Base-by-base conservation (phyloP, 2,113 vertebrate genomes). In the Percina caprodes region DNA sequence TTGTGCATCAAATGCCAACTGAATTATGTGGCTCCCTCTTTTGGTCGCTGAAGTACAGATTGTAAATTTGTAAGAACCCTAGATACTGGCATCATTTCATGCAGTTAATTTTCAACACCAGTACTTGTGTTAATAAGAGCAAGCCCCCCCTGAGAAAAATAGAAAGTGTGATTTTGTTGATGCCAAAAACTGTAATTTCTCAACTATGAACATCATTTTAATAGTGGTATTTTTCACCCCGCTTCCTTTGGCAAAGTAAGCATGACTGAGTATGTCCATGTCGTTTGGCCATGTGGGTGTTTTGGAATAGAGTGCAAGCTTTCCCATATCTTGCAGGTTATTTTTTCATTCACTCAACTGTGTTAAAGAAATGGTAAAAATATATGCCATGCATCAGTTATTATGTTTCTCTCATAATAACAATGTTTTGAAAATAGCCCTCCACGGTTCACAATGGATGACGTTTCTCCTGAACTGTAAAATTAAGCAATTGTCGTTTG, bases 261-360 rank as follows among this genome's bases (percentile, higher is more conserved):
- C 58, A 33, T 85, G 79, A 82, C 78, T 71, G 75, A 88, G 61
- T 83, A 45, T 61, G 74, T 74, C 80, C 83, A 63, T 90, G 83
- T 82, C 83, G 75, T 88, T 92, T 83, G 69, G 75, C 62, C 71
- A 86, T 65, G 82, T 87, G 86, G 82, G 82, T 91, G 88, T 90
- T 86, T 81, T 84, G 80, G 67, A 86, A 85, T 46, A 51, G 79
- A 82, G 12, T 45, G 59, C 24, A 72, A 72, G 73, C 73, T 77
- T 86, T 88, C 70, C 75, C 33, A 77, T 77, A 67, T 91, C 51
- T 77, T 58, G 26, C 65, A 81, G 82, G 73, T 84, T 88, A 77
- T 77, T 84, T 86, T 90, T 88, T 82, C 51, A 77, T 75, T 82
- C 70, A 84, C 56, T 90, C 71, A 55, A 18, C 79, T 80, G 82